phyloP scores from a whole-genome alignment of 2,113 vertebrate species.

The Dicrurus megarhynchus region DNA sequence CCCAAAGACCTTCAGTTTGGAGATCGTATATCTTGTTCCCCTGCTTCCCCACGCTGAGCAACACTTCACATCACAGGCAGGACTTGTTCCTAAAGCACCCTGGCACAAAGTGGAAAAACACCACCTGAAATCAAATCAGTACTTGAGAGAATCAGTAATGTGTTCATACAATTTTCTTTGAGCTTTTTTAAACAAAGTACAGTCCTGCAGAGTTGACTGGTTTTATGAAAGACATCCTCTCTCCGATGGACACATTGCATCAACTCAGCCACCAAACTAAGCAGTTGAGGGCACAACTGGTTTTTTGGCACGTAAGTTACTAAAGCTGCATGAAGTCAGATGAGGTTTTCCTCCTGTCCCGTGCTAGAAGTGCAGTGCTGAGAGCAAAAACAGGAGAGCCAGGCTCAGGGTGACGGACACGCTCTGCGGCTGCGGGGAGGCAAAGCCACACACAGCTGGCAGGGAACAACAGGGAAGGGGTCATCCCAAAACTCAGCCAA shows the following conservation, averaged over 20 bases:
- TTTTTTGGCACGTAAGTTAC: background rate
- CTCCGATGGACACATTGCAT: background rate
- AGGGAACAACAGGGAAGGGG: background rate
- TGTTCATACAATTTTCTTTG: slow-evolving; percentile 14
- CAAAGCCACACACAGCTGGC: background rate
- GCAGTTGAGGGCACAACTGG: background rate
- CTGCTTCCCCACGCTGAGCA: rapidly evolving
- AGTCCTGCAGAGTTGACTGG: background rate
- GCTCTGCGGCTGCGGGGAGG: background rate
- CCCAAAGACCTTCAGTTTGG: background rate
- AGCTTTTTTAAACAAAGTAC: slow-evolving; percentile 8
- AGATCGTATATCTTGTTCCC: rapidly evolving
- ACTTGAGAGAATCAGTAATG: background rate
- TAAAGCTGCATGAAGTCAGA: background rate
- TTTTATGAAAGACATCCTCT: slow-evolving; percentile 14
- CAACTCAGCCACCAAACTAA: background rate
- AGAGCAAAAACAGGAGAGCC: background rate
- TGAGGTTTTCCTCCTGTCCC: background rate
- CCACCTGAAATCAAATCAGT: background rate
- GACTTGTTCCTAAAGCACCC: background rate
- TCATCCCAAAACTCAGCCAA: background rate
- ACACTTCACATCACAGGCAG: background rate
- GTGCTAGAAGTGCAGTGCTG: background rate
- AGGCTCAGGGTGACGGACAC: background rate
- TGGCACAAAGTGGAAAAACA: background rate